Evolutionary conservation across 2,888 invertebrate genomes (phyloP).

Genomic region (Chloroclystis v-ata): DNA sequence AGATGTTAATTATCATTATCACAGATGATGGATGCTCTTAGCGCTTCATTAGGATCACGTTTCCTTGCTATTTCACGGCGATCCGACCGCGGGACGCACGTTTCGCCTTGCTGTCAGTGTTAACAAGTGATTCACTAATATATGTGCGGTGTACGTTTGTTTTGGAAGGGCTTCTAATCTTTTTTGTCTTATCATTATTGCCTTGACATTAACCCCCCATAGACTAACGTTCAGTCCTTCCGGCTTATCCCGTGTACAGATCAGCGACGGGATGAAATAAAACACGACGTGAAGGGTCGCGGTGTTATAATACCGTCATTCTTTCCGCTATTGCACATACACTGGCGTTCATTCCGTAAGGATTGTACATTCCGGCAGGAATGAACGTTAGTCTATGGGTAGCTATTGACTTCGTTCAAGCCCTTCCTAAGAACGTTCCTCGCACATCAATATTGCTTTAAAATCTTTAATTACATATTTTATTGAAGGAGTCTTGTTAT

Average conservation of each 20-base stretch:
- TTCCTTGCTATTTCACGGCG: constrained; percentile 52
- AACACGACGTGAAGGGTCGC: too few relatives aligned
- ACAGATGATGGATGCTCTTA: constrained; percentile 55
- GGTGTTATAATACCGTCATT: too few relatives aligned
- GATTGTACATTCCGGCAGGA: too few relatives aligned
- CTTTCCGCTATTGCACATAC: too few relatives aligned
- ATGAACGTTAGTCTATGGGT: too few relatives aligned
- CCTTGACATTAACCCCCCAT: not conserved
- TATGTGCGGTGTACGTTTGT: constrained; percentile 31
- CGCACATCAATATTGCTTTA: constrained; percentile 5
- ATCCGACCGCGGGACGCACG: constrained; percentile 41
- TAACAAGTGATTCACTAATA: constrained; percentile 34
- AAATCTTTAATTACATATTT: not conserved
- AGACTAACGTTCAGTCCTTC: too few relatives aligned
- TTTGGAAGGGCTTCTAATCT: constrained; percentile 5
- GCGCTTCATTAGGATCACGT: constrained; percentile 58
- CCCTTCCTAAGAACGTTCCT: not conserved
- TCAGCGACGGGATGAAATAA: too few relatives aligned
- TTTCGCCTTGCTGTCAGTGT: constrained; percentile 39
- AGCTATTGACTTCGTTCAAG: too few relatives aligned
- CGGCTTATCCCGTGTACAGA: too few relatives aligned
- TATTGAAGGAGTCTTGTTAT: not conserved
- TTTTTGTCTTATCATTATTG: not conserved
- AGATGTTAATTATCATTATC: constrained; percentile 54
- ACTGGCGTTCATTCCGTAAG: too few relatives aligned